Base-by-base conservation (phyloP, 2,888 invertebrate genomes). In the Choristoneura rosaceana region DNA sequence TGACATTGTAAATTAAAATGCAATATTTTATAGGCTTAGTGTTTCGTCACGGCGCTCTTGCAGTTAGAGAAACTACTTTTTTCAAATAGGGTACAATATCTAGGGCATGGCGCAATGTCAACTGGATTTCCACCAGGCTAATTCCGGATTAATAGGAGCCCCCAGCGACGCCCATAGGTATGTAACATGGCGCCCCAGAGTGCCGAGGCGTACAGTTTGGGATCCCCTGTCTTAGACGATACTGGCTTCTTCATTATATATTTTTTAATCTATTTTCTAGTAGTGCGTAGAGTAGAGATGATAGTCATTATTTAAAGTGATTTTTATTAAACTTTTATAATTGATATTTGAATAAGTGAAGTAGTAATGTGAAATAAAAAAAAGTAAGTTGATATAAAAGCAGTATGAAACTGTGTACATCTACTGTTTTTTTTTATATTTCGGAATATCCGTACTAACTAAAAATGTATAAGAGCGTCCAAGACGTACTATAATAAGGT, bases 391-490 rank as follows among this genome's bases (percentile, higher is more conserved):
- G 52, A 52, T 50, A 17, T 7, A 12, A 25, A 25, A 10, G 25
- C 55, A 55, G 25, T 55, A 4, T 25, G 12, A 55, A 25, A 17
- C 55, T 25, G 25, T 17, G 10, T 0, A 25, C 0, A 17, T 2
- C 52, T 3, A 52, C 50, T 52, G n/a, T 52, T 0, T 15, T 52
- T 15, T 47, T 47, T 17, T 17, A 4, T 52, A 25, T 55, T 25
- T 25, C 3, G 4, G 10, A 73, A 74, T 67, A 79, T 15, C n/a
- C 15, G 10, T 79, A 81, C 79, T 85, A 84, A 85, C 77, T 62
- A 25, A 75, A 73, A 86, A 86, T 45, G 84, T 55, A 14, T 73
- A 58, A 71, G 85, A 88, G 86, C 90, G 91, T 91, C 91, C 79
- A 87, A 91, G 91, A 90, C 90, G 91, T 79, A 84, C 78, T 64